These are phyloP conservation scores for Agriotes lineatus DNA, from an alignment of 2,888 invertebrate genomes.

Conservation along the genomic window DNA sequence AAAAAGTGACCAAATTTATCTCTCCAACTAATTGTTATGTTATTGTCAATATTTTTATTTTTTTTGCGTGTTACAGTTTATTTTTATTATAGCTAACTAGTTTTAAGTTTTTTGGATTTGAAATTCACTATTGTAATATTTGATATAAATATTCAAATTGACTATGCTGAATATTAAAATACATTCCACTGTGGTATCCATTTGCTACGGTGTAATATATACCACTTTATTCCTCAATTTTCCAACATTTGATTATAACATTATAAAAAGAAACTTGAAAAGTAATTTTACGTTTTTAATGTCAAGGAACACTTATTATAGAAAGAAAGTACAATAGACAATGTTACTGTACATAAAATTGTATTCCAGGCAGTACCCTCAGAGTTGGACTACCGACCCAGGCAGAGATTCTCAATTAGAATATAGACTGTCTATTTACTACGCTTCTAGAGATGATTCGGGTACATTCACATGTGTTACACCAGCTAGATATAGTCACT, in stretches of 20 bases:
- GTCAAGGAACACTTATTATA: no score
- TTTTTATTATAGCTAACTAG: no score
- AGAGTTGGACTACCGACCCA: slow-evolving; percentile 87
- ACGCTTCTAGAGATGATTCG: slow-evolving; percentile 86
- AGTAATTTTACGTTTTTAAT: no score
- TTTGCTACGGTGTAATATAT: neutral
- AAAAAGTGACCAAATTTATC: no score
- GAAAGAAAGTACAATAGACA: no score
- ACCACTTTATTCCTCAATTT: neutral
- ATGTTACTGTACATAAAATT: no score
- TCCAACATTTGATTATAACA: neutral
- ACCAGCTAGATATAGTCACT: slow-evolving; percentile 84
- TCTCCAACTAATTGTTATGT: no score
- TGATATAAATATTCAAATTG: no score
- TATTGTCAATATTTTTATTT: no score
- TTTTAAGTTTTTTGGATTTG: neutral
- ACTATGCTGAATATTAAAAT: neutral
- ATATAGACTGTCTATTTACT: slow-evolving; percentile 83
- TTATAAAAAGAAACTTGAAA: no score
- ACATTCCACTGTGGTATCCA: neutral
- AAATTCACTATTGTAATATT: no score
- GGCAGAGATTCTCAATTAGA: slow-evolving; percentile 84
- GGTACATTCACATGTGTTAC: slow-evolving; percentile 88
- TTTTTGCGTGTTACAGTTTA: no score
- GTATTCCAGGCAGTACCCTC: slow-evolving; percentile 74